Base-by-base conservation (phyloP, 2,113 vertebrate genomes). In the Actinemys pallida region DNA sequence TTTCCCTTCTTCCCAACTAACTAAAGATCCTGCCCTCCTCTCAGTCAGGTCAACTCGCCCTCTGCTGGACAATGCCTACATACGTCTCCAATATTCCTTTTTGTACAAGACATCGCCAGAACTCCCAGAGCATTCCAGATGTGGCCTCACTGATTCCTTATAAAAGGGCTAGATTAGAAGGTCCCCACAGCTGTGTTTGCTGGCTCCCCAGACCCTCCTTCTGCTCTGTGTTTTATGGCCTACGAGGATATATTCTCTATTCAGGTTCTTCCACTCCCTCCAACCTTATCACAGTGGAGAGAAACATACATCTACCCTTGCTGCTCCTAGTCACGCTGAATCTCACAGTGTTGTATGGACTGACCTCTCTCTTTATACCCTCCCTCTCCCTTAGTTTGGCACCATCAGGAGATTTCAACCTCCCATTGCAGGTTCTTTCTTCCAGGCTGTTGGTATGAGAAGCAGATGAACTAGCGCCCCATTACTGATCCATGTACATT, bases 401-500 rank as follows among this genome's bases (percentile, higher is more conserved):
- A 91, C 72, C 25, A 50, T 49, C 79, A 12, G 47, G 50, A 22
- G 27, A 81, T 93, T 96, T 96, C 89, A 93, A 95, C 91, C 87
- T 81, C 53, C 39, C 54, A 24, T 13, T 65, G 90, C 52, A 39
- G 42, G 5, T 22, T 92, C 29, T 8, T 29, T 69, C 53, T 76
- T 72, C 82, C 87, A 88, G 69, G 90, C 92, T 90, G 45, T 19
- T 6, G 19, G 35, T 65, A 93, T 91, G 89, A 97, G 90, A 96
- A 95, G 92, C 25, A 0, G 5, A 91, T 95, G 93, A 96, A 97
- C 95, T 94, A 97, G 91, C 3, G 20, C 86, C 62, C 76, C 59
- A 79, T 93, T 84, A 92, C 19, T 86, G 54, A 96, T 96, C 90
- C 82, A 93, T 72, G 57, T 91, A 88, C 93, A 90, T 92, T 94